Evolutionary conservation across 2,888 invertebrate genomes (phyloP).

Genomic region (Iselma pallidipennis): DNA sequence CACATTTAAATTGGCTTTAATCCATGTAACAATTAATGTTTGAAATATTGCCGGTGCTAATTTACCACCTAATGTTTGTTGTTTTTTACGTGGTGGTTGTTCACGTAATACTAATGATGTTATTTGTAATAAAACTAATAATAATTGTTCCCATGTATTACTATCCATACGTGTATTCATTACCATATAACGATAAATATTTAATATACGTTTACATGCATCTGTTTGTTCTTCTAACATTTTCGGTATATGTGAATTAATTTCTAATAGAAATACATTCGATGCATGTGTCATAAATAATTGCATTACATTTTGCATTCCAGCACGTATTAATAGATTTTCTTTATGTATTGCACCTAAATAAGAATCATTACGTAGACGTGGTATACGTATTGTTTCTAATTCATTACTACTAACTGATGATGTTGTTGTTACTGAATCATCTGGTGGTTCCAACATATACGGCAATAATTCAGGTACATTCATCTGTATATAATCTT

Average conservation of each 20-base stretch:
- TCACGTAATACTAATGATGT: slow-evolving; percentile 87
- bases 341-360: slow-evolving; percentile 81
- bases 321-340: slow-evolving; percentile 78
- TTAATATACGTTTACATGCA: slow-evolving; percentile 92
- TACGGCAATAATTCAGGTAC: slow-evolving; percentile 80
- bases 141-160: slow-evolving; percentile 88
- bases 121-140: slow-evolving; percentile 86
- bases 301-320: slow-evolving; percentile 81
- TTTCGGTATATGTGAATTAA: slow-evolving; percentile 64
- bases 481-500: slow-evolving; percentile 93
- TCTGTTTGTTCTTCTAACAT: slow-evolving; percentile 92
- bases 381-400: slow-evolving; percentile 25
- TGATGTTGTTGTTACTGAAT: slow-evolving; percentile 28
- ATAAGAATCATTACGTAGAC: slow-evolving; percentile 83
- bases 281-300: slow-evolving; percentile 94
- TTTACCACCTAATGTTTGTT: slow-evolving; percentile 76
- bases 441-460: slow-evolving; percentile 70
- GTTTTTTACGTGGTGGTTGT: slow-evolving; percentile 75
- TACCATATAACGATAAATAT: slow-evolving; percentile 95
- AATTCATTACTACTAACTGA: not conserved
- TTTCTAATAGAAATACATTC: slow-evolving; percentile 85
- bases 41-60: slow-evolving; percentile 86
- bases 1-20: slow-evolving; percentile 94
- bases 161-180: slow-evolving; percentile 95
- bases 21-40: slow-evolving; percentile 97